Evolutionary conservation across 2,888 invertebrate genomes (phyloP).

Genomic region (Leucoptera coffeella): DNA sequence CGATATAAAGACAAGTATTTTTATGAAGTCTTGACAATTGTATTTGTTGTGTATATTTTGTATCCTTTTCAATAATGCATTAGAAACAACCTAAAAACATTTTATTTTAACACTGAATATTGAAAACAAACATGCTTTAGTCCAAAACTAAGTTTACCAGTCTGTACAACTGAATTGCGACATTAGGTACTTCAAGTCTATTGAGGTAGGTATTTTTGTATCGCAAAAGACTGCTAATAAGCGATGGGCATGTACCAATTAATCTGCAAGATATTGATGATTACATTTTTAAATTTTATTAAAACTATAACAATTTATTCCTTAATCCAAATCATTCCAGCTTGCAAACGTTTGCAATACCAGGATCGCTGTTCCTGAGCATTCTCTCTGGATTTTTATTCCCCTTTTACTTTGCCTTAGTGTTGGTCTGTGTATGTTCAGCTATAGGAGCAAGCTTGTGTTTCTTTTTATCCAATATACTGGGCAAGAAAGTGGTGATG

Average conservation of each 20-base stretch:
- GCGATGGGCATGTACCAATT: too few relatives aligned
- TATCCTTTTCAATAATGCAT: slow-evolving; percentile 69
- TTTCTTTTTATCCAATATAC: slow-evolving; percentile 84
- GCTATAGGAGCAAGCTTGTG: slow-evolving; percentile 94
- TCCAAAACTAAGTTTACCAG: too few relatives aligned
- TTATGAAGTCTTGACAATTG: slow-evolving; percentile 83
- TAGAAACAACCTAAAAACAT: background rate
- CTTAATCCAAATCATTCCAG: slow-evolving; percentile 46
- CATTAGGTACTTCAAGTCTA: too few relatives aligned
- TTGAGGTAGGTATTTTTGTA: too few relatives aligned
- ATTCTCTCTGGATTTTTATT: slow-evolving; percentile 96
- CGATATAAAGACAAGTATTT: slow-evolving; percentile 91
- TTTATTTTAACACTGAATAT: background rate
- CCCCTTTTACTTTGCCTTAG: slow-evolving; percentile 83
- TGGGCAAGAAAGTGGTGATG: slow-evolving; percentile 79
- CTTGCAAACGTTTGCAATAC: slow-evolving; percentile 98
- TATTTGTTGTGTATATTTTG: slow-evolving; percentile 92
- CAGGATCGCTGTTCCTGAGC: slow-evolving; percentile 95
- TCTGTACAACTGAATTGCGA: too few relatives aligned
- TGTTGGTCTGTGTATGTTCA: slow-evolving; percentile 89
- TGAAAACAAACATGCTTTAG: too few relatives aligned
- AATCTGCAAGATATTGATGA: too few relatives aligned
- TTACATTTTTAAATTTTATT: too few relatives aligned
- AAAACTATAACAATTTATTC: too few relatives aligned
- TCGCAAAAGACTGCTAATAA: too few relatives aligned